Evolutionary conservation across 2,888 invertebrate genomes (phyloP), one percentile per base, ranked within the genome.

Genomic region (Helleia helle): DNA sequence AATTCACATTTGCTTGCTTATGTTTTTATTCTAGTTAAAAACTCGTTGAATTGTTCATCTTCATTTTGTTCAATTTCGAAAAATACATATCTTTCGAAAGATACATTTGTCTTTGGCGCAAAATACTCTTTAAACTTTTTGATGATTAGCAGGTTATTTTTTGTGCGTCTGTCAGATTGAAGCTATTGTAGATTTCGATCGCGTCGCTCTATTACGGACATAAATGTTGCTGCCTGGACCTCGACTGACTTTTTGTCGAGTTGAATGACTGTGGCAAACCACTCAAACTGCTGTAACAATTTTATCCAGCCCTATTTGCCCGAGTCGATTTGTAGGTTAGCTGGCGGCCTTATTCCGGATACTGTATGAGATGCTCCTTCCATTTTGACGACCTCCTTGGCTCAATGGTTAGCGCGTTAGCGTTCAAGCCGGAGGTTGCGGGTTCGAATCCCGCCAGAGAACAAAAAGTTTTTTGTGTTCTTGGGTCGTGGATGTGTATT

Each of bases 1-100:
- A 50, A 48, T 36, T 47, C 47, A 14, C 49, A 47, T 36, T 48
- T 48, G n/a, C 49, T 29, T n/a, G n/a, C n/a, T n/a, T 52, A 46
- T 9, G 46, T 48, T 47, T 50, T 47, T 42, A 41, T 38, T 27
- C 31, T 41, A 3, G 46, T 46, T 6, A 46, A 46, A 43, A 49
- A 50, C 13, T 50, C 48, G 26, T 48, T 48, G 7, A 46, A 52
- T 17, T 36, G 29, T 37, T 43, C 41, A 9, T 41, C 39, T 39
- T 43, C 41, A 18, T 46, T 42, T 44, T 50, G 47, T 43, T 41
- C 43, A 17, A 48, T 48, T 13, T 45, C 45, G 25, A 45, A 47
- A 29, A 50, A 50, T 37, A 48, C 44, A 13, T 47, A 46, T 44
- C 42, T 37, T 38, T 51, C 44, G 11, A 47, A 50, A 15, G 40